Conservation (phyloP, 1,140 invertebrate species). For the Eumaeus atala region DNA sequence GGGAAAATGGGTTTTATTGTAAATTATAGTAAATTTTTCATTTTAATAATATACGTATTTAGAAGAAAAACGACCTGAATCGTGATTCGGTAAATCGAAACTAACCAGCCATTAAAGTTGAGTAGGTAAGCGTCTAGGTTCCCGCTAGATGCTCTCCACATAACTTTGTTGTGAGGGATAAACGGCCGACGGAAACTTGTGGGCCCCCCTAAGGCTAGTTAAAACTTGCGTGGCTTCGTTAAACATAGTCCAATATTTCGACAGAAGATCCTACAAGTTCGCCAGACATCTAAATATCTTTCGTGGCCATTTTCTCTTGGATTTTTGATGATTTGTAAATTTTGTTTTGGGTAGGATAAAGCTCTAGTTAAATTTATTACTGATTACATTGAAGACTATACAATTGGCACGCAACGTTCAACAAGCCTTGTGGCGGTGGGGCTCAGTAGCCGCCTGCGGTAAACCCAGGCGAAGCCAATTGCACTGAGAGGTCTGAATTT, state of each 20-base stretch:
- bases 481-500: no score
- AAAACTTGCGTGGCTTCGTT: slow-evolving; percentile 66
- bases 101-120: slow-evolving; percentile 31
- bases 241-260: slow-evolving; percentile 47
- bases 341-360: no score
- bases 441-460: no score
- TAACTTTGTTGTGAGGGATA: slow-evolving; percentile 63
- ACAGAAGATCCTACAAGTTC: slow-evolving; percentile 31
- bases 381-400: no score
- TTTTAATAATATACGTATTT: slow-evolving; percentile 7
- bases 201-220: slow-evolving; percentile 60
- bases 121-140: slow-evolving; percentile 43
- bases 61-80: background rate
- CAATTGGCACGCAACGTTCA: no score
- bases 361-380: no score
- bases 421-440: no score
- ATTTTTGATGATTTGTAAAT: no score
- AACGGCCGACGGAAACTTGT: slow-evolving; percentile 51
- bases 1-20: no score
- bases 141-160: slow-evolving; percentile 52
- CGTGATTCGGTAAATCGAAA: slow-evolving; percentile 27
- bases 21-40: no score
- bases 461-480: no score
- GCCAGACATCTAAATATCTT: slow-evolving; percentile 9
- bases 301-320: slow-evolving; percentile 9